Base-by-base conservation (phyloP, 2,113 vertebrate genomes). In the Podarcis cretensis region DNA sequence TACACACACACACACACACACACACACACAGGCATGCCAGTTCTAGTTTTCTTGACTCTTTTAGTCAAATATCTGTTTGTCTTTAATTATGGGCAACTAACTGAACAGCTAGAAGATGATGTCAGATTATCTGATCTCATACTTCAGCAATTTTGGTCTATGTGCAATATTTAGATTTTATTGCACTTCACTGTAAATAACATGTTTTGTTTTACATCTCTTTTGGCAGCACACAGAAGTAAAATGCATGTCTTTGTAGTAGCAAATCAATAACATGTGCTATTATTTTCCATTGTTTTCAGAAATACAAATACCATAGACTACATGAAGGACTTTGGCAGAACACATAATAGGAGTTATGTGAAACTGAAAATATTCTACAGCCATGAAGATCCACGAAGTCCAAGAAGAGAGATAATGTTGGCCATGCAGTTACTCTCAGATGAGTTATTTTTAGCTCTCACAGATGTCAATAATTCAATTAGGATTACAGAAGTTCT, bases 211-310 rank as follows among this genome's bases (percentile, higher is more conserved):
- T 94, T 95, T 95, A 93, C 73, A 91, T 75, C 77, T 65, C 59
- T 94, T 90, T 89, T 94, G 93, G 94, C 89, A 90, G 10, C 43
- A 6, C 77, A 81, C 92, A 90, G 92, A 92, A 93, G 75, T 87
- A 92, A 75, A 85, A 68, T 87, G 94, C 90, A 87, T 93, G n/a
- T 13, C 5, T 69, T 63, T 81, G 27, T 92, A 84, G 86, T 87
- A 76, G 89, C 86, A 95, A 96, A 95, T 68, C 93, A 85, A 95
- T 85, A 95, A 88, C 91, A 96, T 48, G 93, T 91, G 93, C 27
- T 93, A 87, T 85, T 57, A 92, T 93, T 95, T 95, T 93, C 90
- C 76, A 95, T 54, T 37, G 84, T 68, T 93, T 77, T 89, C 87
- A 84, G 90, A 90, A 92, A 43, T 79, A 63, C 87, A 88, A 88